These are phyloP conservation scores for Malthinus seriepunctatus DNA, from an alignment of 2,888 invertebrate species.

Conservation along the genomic window DNA sequence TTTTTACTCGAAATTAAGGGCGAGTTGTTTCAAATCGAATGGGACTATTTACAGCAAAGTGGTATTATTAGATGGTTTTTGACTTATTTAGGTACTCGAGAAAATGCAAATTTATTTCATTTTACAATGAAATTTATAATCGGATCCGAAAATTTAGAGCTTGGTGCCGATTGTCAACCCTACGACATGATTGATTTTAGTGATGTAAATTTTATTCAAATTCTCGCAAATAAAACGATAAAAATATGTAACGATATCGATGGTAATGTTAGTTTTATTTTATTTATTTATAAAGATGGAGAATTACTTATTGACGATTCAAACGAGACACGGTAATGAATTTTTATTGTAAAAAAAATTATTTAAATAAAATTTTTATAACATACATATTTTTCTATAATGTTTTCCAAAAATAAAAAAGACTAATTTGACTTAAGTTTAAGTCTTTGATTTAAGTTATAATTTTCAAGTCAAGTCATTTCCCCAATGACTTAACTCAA, in stretches of 20 bases:
- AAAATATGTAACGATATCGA: background rate
- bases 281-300: background rate
- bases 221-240: background rate
- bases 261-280: constrained; percentile 1
- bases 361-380: too few species aligned
- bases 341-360: too few species aligned
- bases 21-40: background rate
- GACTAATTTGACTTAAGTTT: too few species aligned
- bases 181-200: background rate
- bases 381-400: too few species aligned
- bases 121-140: background rate
- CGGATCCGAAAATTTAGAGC: background rate
- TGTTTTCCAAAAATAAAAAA: too few species aligned
- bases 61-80: background rate
- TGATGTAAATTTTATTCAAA: background rate
- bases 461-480: too few species aligned
- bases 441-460: too few species aligned
- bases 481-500: too few species aligned
- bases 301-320: background rate
- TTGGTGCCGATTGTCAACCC: background rate
- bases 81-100: background rate
- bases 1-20: background rate
- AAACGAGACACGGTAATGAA: too few species aligned
- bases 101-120: background rate
- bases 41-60: background rate